Evolutionary conservation across 2,888 invertebrate genomes (phyloP), one percentile per base, ranked within the genome.

Genomic region (Alloplasta piceator): DNA sequence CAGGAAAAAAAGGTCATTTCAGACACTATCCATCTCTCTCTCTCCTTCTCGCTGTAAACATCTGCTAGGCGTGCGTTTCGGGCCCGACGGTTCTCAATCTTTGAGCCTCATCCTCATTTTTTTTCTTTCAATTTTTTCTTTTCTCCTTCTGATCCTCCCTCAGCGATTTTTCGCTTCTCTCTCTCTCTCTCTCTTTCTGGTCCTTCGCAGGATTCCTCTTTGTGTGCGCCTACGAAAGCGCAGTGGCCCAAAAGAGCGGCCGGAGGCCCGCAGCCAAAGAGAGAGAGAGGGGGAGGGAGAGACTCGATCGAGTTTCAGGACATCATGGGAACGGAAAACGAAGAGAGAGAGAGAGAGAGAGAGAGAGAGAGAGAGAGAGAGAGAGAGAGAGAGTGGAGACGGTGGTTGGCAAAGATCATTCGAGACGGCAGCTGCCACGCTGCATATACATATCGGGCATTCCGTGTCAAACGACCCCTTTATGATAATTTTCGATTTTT

Each of bases 291-390:
- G 16, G 12, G 52, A 61, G 67, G 41, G 63, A 71, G 89, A 89
- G 88, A 85, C 87, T 89, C 89, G 90, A 90, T 91, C 90, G 88
- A 90, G 90, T 91, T 91, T 91, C 89, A 88, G 83, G 79, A 73
- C 73, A 86, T 88, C 86, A 90, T 90, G 91, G 90, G 91, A 91
- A 91, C 90, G 90, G 90, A 90, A 90, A 87, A 41, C 67, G 67
- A 60, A 38, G 58, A 73, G 70, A 48, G 43, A 63, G 36, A 73
- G 74, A 70, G 74, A 55, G 26, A 52, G 55, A 55, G 61, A 67
- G 73, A 63, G 48, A 61, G 14, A 52, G 66, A 39, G n/a, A n/a
- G n/a, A n/a, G n/a, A n/a, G n/a, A n/a, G n/a, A n/a, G n/a, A n/a
- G n/a, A n/a, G n/a, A n/a, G n/a, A n/a, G n/a, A n/a, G n/a, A n/a